Evolutionary conservation across 2,888 invertebrate species (phyloP), one percentile per base, ranked within the genome.

Genomic region (Cryptus viduatorius): DNA sequence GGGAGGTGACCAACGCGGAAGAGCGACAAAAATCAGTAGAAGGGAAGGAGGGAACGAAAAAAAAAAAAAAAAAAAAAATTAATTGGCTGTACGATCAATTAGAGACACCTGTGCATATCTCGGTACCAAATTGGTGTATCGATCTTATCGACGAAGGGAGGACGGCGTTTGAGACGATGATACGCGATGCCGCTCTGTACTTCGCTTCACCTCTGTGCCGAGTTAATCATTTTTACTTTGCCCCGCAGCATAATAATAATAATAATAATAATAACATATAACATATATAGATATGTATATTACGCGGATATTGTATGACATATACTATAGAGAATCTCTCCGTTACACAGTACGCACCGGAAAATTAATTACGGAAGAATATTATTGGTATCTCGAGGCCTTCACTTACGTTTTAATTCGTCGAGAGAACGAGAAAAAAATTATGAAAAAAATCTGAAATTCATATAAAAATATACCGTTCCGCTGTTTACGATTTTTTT

Each of bases 61-160:
- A 56, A 76, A 72, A 37, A 67, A 80, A 56, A 76, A 72, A 37
- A 65, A 59, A 50, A 64, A 76, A 79, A 72, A 85, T 85, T 85
- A 82, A 83, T 82, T 85, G 77, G 76, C 61, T 37, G 46, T 73
- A 83, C 71, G 82, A 83, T 83, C 80, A 85, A 85, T 85, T 85
- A 85, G 80, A 85, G 80, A 82, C 82, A 82, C 79, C 79, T 65
- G 82, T 56, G 68, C 77, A 71, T 79, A 82, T 82, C 75, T 71
- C 77, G 44, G 59, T 61, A 68, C 72, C 59, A 82, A 85, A 85
- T 85, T 85, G 79, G 85, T 46, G 76, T 82, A 85, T 79, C 85
- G 85, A 85, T 85, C 72, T 85, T 82, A 85, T 85, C 85, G 71
- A 77, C 77, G 24, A 48, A 77, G 50, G 67, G 71, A 67, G 42